Percentiles rank a stretch among this genome's conserved stretches.
Conservation (phyloP, 1,140 invertebrate species). For the Ephestia elutella region DNA sequence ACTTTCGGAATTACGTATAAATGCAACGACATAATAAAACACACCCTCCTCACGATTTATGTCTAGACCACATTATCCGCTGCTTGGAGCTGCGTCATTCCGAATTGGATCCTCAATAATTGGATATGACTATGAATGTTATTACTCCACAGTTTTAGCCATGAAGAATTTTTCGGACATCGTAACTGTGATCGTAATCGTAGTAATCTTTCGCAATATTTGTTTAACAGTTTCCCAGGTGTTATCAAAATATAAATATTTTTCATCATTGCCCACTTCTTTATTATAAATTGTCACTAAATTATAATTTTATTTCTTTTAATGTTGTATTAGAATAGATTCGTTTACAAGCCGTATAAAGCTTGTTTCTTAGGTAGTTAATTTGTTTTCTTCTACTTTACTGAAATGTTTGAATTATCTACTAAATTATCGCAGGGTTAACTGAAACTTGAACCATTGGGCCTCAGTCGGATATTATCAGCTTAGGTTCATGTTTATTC, state of each 20-base stretch:
- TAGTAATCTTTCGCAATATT: constrained; percentile 1
- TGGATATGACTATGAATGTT: background rate
- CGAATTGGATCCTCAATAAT: background rate
- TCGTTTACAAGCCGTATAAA: too few relatives aligned
- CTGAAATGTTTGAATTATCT: background rate
- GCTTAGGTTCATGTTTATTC: background rate
- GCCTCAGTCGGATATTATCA: background rate
- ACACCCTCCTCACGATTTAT: constrained; percentile 19
- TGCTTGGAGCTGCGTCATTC: constrained; percentile 12
- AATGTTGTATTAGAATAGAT: too few relatives aligned
- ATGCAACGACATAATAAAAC: constrained; percentile 41
- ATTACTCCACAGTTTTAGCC: background rate
- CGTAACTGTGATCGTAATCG: background rate
- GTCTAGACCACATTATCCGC: constrained; percentile 19
- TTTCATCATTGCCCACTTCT: background rate
- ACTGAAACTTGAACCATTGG: constrained; percentile 44
- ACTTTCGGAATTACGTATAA: constrained; percentile 51
- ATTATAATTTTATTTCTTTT: too few relatives aligned
- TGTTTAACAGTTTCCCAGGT: background rate
- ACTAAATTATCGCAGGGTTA: constrained; percentile 30
- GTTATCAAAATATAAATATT: background rate
- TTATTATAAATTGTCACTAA: too few relatives aligned
- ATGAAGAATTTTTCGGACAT: background rate
- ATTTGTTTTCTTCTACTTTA: background rate
- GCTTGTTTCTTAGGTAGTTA: too few relatives aligned